Percentiles rank a stretch among this genome's conserved stretches.
Evolutionary conservation across 2,888 invertebrate genomes (phyloP).

Genomic region (Theodoxus fluviatilis): DNA sequence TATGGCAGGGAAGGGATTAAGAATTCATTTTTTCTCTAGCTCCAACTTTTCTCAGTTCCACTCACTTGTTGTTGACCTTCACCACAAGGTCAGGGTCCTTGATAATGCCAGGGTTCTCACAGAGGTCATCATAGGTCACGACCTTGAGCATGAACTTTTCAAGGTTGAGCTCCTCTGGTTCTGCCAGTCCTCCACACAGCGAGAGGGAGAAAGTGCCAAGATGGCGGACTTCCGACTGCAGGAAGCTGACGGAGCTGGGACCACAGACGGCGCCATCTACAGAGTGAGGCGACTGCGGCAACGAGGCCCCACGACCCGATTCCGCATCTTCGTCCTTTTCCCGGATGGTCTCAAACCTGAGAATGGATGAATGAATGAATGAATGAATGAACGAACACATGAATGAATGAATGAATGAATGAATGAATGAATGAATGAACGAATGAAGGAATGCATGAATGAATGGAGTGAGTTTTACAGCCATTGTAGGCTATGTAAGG

Average conservation of each 20-base stretch:
- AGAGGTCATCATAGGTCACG: conserved; percentile 72
- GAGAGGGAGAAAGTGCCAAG: conserved; percentile 76
- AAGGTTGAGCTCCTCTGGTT: conserved; percentile 68
- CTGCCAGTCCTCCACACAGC: conserved; percentile 75
- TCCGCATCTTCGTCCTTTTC: conserved; percentile 85
- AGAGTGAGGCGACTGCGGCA: conserved; percentile 88
- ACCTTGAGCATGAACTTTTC: conserved; percentile 73
- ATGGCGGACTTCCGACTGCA: conserved; percentile 46
- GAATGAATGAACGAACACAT: too few species aligned
- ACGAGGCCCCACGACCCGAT: conserved; percentile 93
- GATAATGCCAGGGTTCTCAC: conserved; percentile 76
- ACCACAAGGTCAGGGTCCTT: conserved; percentile 83
- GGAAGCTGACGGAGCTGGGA: conserved; percentile 42
- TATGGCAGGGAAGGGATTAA: too few species aligned
- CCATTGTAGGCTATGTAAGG: too few species aligned
- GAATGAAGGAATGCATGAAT: too few species aligned
- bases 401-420: too few species aligned
- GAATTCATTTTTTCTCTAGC: neutral
- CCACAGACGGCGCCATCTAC: conserved; percentile 76
- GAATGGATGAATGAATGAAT: too few species aligned
- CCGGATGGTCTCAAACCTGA: conserved; percentile 27
- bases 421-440: too few species aligned
- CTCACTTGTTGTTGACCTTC: conserved; percentile 80
- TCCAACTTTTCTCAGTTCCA: neutral
- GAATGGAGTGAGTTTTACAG: too few species aligned